These are phyloP conservation scores for Theristicus caerulescens DNA, from an alignment of 2,113 vertebrate genomes.

Conservation along the genomic window DNA sequence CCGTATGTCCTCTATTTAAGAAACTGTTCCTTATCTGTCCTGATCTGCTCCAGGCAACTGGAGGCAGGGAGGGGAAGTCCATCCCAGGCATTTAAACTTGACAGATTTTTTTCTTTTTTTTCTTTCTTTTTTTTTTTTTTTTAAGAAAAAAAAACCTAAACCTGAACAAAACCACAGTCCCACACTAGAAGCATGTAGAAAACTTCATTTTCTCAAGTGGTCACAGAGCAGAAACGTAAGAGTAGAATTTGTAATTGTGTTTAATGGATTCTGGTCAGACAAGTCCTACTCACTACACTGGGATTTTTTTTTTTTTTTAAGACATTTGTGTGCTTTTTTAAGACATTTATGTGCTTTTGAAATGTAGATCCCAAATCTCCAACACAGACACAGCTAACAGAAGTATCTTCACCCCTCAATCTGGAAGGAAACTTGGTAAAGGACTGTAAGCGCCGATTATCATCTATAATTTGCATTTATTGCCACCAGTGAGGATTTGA, in stretches of 20 bases:
- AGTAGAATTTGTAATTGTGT: background rate
- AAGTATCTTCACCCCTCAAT: background rate
- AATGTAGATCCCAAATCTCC: background rate
- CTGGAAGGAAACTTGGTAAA: background rate
- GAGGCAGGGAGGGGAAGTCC: background rate
- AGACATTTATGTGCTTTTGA: background rate
- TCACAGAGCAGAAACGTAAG: background rate
- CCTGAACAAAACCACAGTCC: background rate
- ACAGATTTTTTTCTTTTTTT: background rate
- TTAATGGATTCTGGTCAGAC: background rate
- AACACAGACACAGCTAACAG: background rate
- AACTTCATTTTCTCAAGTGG: background rate
- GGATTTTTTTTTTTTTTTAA: background rate
- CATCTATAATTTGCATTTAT: background rate
- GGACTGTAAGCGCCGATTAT: background rate
- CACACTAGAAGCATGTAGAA: background rate
- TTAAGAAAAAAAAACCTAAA: background rate
- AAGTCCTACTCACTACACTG: background rate
- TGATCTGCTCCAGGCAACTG: background rate
- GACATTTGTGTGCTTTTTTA: background rate
- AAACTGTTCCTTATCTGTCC: background rate
- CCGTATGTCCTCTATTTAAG: background rate
- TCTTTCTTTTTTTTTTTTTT: background rate
- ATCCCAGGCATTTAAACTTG: background rate
- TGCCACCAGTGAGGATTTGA: background rate